These are phyloP conservation scores for Monodelphis domestica DNA, from an alignment of 2,797 vertebrate species.

Conservation along the genomic window DNA sequence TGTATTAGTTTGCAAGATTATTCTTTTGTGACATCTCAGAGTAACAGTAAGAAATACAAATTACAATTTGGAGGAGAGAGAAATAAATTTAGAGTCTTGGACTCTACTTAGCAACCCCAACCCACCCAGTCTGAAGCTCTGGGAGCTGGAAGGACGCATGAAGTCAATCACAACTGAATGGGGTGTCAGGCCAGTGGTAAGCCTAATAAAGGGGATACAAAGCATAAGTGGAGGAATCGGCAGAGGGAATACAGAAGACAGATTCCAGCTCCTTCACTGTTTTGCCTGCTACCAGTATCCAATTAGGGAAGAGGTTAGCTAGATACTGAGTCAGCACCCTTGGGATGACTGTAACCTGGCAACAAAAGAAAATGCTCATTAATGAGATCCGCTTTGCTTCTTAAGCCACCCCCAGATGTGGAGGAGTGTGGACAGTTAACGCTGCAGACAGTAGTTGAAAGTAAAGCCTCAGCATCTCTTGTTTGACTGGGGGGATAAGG, in stretches of 20 bases:
- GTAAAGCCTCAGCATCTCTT: not conserved
- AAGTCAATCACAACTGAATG: not conserved
- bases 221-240: not conserved
- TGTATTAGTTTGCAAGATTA: not conserved
- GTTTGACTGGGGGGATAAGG: conserved; percentile 44
- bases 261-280: not conserved
- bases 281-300: not conserved
- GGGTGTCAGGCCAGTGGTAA: not conserved
- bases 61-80: not conserved
- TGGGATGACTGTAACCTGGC: conserved; percentile 23
- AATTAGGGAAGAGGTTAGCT: conserved; percentile 3
- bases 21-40: not conserved
- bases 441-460: conserved; percentile 46
- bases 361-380: conserved; percentile 38
- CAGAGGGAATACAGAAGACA: not conserved
- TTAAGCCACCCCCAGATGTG: conserved; percentile 8
- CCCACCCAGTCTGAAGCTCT: not conserved
- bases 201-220: not conserved
- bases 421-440: conserved; percentile 59
- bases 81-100: not conserved
- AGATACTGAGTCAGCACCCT: not conserved
- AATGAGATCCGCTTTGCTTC: conserved; percentile 14
- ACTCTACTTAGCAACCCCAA: too few species aligned
- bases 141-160: not conserved
- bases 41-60: not conserved